phyloP scores from a whole-genome alignment of 2,888 invertebrate genomes.

The Synanthedon vespiformis region DNA sequence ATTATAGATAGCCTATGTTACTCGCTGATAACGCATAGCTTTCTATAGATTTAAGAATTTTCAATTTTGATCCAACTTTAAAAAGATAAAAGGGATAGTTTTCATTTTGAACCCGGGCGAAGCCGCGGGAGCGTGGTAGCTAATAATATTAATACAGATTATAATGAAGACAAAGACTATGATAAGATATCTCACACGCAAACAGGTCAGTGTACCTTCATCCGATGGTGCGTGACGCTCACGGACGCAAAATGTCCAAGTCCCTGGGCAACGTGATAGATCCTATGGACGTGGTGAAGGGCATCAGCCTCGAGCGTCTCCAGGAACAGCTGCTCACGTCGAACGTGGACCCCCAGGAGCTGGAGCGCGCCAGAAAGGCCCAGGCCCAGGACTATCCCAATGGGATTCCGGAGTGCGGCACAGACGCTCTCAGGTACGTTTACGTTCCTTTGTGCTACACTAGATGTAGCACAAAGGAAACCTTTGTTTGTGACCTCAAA shows the following conservation, averaged over 20 bases:
- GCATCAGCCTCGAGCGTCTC: conserved; percentile 84
- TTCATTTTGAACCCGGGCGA: no score
- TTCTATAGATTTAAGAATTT: no score
- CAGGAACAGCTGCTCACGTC: conserved; percentile 80
- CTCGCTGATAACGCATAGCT: no score
- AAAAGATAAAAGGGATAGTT: no score
- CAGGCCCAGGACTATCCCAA: conserved; percentile 85
- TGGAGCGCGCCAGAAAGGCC: conserved; percentile 78
- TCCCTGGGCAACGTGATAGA: conserved; percentile 98
- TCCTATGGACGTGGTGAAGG: conserved; percentile 94
- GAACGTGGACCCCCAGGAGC: conserved; percentile 88
- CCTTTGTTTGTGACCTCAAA: no score
- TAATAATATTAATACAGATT: neutral
- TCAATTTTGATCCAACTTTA: no score
- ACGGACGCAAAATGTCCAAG: conserved; percentile 99
- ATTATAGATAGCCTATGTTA: no score
- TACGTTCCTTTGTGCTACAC: no score
- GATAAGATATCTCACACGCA: conserved; percentile 9
- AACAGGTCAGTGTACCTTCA: conserved; percentile 89
- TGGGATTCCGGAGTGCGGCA: conserved; percentile 98
- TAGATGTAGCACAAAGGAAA: no score
- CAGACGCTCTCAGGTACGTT: conserved; percentile 88
- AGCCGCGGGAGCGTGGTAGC: no score
- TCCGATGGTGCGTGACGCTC: conserved; percentile 97
- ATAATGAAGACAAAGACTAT: no score